phyloP scores from a whole-genome alignment of 2,888 invertebrate species.

The Matsumyia berberina region DNA sequence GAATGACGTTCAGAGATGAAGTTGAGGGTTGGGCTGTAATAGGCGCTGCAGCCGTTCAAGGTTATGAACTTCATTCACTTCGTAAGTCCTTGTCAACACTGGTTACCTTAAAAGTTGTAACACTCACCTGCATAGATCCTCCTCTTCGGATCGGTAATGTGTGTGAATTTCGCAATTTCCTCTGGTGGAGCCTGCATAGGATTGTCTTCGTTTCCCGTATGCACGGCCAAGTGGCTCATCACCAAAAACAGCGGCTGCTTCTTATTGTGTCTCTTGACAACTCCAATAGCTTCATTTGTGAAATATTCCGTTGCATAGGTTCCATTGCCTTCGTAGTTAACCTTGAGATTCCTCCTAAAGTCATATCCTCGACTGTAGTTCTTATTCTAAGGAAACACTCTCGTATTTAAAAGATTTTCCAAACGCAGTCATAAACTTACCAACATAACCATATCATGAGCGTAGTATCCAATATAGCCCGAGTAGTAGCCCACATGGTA shows the following conservation, averaged over 20 bases:
- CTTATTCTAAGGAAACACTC: slow-evolving; percentile 71
- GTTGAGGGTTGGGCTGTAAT: too few species aligned
- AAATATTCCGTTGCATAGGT: slow-evolving; percentile 90
- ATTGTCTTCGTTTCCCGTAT: slow-evolving; percentile 90
- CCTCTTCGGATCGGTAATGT: slow-evolving; percentile 88
- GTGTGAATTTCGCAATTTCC: slow-evolving; percentile 88
- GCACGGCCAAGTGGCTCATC: slow-evolving; percentile 92
- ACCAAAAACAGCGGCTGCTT: slow-evolving; percentile 90
- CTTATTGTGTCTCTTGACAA: slow-evolving; percentile 87
- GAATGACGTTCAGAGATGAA: too few species aligned
- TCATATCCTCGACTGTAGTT: slow-evolving; percentile 84
- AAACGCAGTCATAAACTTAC: slow-evolving; percentile 79
- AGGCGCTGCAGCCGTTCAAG: too few species aligned
- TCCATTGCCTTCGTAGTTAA: slow-evolving; percentile 86
- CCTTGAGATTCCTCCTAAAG: slow-evolving; percentile 85
- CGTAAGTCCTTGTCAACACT: too few species aligned
- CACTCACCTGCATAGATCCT: slow-evolving; percentile 88
- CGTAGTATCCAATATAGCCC: slow-evolving; percentile 93
- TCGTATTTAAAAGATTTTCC: neutral
- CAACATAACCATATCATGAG: slow-evolving; percentile 86
- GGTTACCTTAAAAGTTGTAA: neutral
- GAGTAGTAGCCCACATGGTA: slow-evolving; percentile 94
- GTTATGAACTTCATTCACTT: too few species aligned
- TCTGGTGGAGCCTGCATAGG: slow-evolving; percentile 90
- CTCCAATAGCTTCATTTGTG: slow-evolving; percentile 87